Conservation (phyloP, 2,113 vertebrate species). For the Gobius niger region DNA sequence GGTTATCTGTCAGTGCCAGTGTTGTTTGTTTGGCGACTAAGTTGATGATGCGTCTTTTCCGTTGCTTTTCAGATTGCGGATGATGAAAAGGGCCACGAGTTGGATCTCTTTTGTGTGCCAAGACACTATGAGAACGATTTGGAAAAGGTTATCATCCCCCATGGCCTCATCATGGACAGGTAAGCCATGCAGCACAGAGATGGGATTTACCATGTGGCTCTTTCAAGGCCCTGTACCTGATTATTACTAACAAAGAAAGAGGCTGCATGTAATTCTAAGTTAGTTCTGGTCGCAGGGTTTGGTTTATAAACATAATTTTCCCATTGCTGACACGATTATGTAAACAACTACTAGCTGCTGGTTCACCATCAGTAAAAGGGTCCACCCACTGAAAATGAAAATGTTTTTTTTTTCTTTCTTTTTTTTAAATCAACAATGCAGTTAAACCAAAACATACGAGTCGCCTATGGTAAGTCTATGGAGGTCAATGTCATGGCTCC, state of each 20-base stretch:
- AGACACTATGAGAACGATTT: slow-evolving; percentile 81
- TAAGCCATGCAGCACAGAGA: slow-evolving; percentile 37
- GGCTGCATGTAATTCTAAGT: no score
- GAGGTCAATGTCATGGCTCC: no score
- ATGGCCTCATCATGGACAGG: slow-evolving; percentile 85
- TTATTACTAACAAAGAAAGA: neutral
- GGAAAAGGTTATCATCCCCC: slow-evolving; percentile 82
- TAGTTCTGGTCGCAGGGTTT: no score
- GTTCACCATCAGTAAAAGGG: no score
- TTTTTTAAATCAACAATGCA: no score
- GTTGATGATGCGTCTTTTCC: neutral
- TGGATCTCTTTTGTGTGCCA: slow-evolving; percentile 81
- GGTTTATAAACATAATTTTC: no score
- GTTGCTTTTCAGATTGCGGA: slow-evolving; percentile 71
- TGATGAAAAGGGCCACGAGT: slow-evolving; percentile 75
- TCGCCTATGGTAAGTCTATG: no score
- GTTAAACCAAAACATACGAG: no score
- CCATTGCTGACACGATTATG: no score
- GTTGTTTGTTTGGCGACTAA: neutral
- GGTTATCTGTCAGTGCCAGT: slow-evolving; percentile 20
- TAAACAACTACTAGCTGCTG: no score
- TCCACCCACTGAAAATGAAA: no score
- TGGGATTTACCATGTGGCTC: neutral
- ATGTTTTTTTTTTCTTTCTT: no score
- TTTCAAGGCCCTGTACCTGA: neutral